phyloP scores from a whole-genome alignment of 2,888 invertebrate species.

The Drosophila gaucha region DNA sequence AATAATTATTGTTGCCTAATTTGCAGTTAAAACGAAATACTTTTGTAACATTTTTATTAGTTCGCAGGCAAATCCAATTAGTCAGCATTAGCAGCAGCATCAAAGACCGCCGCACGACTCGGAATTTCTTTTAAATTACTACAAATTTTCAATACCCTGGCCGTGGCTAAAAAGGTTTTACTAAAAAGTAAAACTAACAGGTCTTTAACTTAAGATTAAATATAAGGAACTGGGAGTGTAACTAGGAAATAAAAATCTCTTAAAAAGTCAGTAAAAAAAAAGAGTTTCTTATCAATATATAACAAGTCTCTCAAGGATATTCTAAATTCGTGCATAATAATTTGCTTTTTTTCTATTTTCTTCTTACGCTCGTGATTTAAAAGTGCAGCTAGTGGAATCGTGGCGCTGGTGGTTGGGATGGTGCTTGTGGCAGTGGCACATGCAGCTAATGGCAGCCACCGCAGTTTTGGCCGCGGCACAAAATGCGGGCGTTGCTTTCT shows the following conservation, averaged over 20 bases:
- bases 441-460: conserved; percentile 66
- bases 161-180: neutral
- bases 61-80: conserved; percentile 74
- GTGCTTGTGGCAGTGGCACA: conserved; percentile 55
- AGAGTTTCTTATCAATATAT: too few species aligned
- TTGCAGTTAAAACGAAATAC: conserved; percentile 77
- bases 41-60: conserved; percentile 76
- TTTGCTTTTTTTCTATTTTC: neutral
- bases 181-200: too few species aligned
- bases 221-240: too few species aligned
- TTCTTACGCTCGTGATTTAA: conserved; percentile 45
- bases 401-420: neutral
- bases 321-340: neutral
- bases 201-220: neutral
- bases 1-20: conserved; percentile 77
- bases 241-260: too few species aligned
- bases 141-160: conserved; percentile 9
- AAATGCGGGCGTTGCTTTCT: conserved; percentile 65
- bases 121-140: conserved; percentile 39
- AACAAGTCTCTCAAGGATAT: neutral
- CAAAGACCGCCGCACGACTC: conserved; percentile 51
- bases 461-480: conserved; percentile 24
- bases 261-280: too few species aligned
- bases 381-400: conserved; percentile 40
- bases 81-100: conserved; percentile 63